phyloP scores from a whole-genome alignment of 1,140 invertebrate species.

The Chrysoperla carnea region DNA sequence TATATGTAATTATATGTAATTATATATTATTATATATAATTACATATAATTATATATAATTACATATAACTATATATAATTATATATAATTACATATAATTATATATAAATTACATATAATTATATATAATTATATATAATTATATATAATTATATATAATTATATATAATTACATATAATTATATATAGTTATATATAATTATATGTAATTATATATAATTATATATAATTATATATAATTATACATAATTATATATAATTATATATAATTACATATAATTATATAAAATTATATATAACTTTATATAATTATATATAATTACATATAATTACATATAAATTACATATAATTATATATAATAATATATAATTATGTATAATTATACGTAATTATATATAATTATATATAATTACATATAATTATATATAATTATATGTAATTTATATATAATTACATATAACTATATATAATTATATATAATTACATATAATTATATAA shows the following conservation, averaged over 20 bases:
- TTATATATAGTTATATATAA: background rate
- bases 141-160: background rate
- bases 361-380: too few relatives aligned
- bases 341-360: background rate
- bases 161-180: background rate
- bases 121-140: background rate
- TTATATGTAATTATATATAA: background rate
- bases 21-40: too few relatives aligned
- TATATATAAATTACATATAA: background rate
- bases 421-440: background rate
- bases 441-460: background rate
- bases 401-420: background rate
- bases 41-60: too few relatives aligned
- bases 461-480: background rate
- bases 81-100: background rate
- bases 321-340: background rate
- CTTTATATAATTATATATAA: background rate
- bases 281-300: background rate
- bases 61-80: too few relatives aligned
- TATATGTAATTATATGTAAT: too few relatives aligned
- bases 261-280: background rate
- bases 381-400: background rate
- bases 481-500: too few relatives aligned
- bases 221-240: background rate
- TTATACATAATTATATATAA: too few relatives aligned